phyloP scores from a whole-genome alignment of 2,797 vertebrate genomes.

The Mareca penelope region DNA sequence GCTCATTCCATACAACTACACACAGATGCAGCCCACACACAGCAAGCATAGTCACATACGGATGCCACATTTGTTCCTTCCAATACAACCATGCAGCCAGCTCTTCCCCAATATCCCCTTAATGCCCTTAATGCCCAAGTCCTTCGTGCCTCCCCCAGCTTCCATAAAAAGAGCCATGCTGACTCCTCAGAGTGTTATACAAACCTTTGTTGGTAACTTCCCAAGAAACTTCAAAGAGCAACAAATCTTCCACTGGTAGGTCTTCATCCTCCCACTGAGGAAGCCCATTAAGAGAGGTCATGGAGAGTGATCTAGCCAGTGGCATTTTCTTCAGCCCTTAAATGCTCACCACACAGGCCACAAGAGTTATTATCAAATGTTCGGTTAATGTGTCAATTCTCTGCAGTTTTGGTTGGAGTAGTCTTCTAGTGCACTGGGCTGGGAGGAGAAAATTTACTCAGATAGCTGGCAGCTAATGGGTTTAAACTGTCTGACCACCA shows the following conservation, averaged over 20 bases:
- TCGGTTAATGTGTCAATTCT: background rate
- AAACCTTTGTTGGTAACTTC: constrained; percentile 97
- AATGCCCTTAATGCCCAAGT: background rate
- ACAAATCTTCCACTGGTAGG: constrained; percentile 87
- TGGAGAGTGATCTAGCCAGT: constrained; percentile 88
- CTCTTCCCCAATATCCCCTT: background rate
- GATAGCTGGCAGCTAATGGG: constrained; percentile 27
- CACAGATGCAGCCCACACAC: background rate
- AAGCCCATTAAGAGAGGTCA: constrained; percentile 90
- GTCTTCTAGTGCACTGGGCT: background rate
- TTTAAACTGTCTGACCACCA: constrained; percentile 48
- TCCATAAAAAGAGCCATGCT: fast-evolving
- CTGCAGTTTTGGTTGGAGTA: background rate
- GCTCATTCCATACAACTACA: background rate
- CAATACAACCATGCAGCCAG: background rate
- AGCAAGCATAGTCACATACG: fast-evolving
- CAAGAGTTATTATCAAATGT: background rate
- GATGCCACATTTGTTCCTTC: background rate
- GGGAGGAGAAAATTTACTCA: constrained; percentile 50
- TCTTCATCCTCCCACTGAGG: constrained; percentile 88
- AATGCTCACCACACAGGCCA: background rate
- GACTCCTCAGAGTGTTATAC: constrained; percentile 5
- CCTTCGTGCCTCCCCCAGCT: background rate
- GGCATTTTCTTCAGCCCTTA: constrained; percentile 80
- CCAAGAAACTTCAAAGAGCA: constrained; percentile 96